These are phyloP conservation scores for Agapornis canus DNA, from an alignment of 2,797 vertebrate genomes.

Conservation along the genomic window DNA sequence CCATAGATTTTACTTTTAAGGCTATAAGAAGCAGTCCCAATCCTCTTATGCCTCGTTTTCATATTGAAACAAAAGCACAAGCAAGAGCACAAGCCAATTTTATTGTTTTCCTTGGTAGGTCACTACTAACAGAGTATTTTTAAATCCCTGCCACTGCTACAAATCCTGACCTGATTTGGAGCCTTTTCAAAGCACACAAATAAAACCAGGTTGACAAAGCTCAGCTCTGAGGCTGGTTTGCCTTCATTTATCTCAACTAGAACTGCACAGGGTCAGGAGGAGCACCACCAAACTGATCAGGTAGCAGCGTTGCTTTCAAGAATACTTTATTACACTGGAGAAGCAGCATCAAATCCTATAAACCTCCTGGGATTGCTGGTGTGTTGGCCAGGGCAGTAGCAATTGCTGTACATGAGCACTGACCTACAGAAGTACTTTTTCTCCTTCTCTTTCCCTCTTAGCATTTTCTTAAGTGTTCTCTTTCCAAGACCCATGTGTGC, in stretches of 20 bases:
- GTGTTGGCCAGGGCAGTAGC: not conserved
- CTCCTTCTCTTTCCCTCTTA: not conserved
- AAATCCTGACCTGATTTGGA: slow-evolving; percentile 31
- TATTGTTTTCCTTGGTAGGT: slow-evolving; percentile 12
- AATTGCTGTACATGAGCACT: not conserved
- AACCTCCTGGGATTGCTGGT: not conserved
- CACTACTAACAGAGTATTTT: not conserved
- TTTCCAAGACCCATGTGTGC: not conserved
- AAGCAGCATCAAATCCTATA: not conserved
- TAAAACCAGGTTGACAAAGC: slow-evolving; percentile 12
- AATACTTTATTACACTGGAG: not conserved
- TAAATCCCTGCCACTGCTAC: not conserved
- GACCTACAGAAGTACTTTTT: not conserved
- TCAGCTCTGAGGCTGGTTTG: not conserved
- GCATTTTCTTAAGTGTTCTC: not conserved
- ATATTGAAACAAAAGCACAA: not conserved
- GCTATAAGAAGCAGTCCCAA: not conserved
- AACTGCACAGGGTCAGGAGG: not conserved
- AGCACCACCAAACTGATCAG: not conserved
- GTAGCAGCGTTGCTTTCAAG: not conserved
- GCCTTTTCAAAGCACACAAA: slow-evolving; percentile 2
- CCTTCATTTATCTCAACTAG: not conserved
- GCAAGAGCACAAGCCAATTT: not conserved
- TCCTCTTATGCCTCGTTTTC: not conserved
- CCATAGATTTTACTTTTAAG: not conserved